These are phyloP conservation scores for Characodon lateralis DNA, from an alignment of 2,797 vertebrate genomes.

Conservation along the genomic window DNA sequence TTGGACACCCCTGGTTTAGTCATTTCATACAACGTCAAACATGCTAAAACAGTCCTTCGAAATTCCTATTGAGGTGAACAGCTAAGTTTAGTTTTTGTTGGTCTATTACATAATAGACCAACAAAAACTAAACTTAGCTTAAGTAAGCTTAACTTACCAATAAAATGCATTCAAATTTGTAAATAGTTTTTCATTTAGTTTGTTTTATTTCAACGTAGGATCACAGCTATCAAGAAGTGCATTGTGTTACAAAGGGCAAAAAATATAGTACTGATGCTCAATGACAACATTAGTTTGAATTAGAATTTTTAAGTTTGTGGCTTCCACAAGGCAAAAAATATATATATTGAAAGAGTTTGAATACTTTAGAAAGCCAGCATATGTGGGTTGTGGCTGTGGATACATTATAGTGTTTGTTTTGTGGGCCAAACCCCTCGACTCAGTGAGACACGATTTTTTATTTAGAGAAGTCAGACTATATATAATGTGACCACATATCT, in stretches of 20 bases:
- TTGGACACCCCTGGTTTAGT: not conserved
- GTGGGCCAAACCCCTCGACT: conserved; percentile 11
- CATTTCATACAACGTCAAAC: not conserved
- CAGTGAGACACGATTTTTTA: conserved; percentile 16
- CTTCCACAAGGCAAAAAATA: not conserved
- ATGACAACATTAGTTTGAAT: not conserved
- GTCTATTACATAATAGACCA: too few species aligned
- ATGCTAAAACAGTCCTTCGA: not conserved
- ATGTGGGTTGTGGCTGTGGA: conserved; percentile 6
- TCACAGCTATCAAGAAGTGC: too few species aligned
- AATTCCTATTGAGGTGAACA: not conserved
- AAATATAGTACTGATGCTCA: not conserved
- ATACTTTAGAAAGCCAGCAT: not conserved
- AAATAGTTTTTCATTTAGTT: not conserved
- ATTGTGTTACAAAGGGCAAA: not conserved
- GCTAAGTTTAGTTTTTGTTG: not conserved
- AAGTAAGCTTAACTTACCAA: too few species aligned
- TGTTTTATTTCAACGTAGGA: too few species aligned
- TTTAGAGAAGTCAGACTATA: conserved; percentile 26
- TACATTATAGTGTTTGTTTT: conserved; percentile 13
- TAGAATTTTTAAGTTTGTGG: not conserved
- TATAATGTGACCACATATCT: conserved; percentile 63
- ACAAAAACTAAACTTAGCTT: too few species aligned
- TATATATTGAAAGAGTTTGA: not conserved
- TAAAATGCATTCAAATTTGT: too few species aligned